These are phyloP conservation scores for Eira barbara DNA, from an alignment of 2,113 vertebrate genomes.

Conservation along the genomic window DNA sequence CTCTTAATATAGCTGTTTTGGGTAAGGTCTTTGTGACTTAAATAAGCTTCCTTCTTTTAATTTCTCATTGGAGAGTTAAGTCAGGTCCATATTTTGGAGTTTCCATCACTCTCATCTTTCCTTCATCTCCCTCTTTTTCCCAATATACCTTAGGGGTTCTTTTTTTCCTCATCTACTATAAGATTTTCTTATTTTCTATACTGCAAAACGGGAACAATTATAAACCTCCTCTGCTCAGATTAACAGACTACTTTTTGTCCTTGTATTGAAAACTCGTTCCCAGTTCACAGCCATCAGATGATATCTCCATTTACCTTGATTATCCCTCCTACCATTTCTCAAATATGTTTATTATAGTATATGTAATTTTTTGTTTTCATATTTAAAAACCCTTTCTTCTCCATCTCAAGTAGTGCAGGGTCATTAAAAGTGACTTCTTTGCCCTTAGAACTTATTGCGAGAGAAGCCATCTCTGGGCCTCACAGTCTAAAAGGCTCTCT, in stretches of 20 bases:
- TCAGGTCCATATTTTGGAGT: background rate
- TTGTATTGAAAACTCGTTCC: background rate
- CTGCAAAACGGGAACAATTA: background rate
- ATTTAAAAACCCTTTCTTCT: background rate
- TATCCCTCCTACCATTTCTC: background rate
- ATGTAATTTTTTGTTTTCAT: background rate
- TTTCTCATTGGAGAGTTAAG: background rate
- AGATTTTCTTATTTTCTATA: background rate
- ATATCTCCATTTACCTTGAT: background rate
- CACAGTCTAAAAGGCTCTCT: background rate
- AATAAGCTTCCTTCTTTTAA: constrained; percentile 15
- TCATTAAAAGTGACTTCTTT: background rate
- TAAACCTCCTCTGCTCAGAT: background rate
- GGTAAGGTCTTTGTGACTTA: background rate
- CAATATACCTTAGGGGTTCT: background rate
- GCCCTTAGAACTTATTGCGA: background rate
- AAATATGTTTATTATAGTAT: background rate
- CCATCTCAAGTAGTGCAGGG: background rate
- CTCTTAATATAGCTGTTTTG: background rate
- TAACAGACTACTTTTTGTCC: background rate
- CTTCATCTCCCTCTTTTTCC: background rate
- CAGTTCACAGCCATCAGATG: background rate
- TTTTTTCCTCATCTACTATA: background rate
- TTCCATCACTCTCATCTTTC: background rate
- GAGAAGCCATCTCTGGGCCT: background rate